Evolutionary conservation across 2,797 vertebrate genomes (phyloP).

Genomic region (Aphelocoma californica): DNA sequence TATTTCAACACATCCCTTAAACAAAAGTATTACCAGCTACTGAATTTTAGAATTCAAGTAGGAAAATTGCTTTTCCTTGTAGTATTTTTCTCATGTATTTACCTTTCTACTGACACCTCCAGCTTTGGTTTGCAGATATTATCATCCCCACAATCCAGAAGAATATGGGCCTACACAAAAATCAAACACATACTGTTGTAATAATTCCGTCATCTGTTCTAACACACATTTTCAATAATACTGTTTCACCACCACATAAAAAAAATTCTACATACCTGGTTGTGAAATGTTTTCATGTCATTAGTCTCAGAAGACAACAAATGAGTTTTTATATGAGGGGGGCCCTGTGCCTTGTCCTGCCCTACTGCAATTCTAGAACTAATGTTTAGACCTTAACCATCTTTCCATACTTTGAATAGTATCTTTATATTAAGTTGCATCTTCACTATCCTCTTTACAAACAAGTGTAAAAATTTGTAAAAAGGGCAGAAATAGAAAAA

Average conservation of each 20-base stretch:
- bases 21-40: background rate
- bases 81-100: background rate
- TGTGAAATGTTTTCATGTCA: background rate
- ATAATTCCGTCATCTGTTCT: background rate
- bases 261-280: background rate
- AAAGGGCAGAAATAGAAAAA: background rate
- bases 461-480: background rate
- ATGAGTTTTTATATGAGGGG: background rate
- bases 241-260: background rate
- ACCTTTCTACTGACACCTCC: slow-evolving; percentile 86
- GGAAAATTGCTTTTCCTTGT: background rate
- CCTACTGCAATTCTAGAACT: background rate
- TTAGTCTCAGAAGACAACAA: background rate
- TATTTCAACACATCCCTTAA: background rate
- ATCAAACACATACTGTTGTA: background rate
- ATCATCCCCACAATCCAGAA: slow-evolving; percentile 93
- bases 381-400: background rate
- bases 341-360: background rate
- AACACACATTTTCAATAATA: background rate
- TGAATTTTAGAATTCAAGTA: background rate
- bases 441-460: background rate
- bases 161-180: slow-evolving; percentile 86
- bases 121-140: slow-evolving; percentile 94
- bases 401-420: background rate
- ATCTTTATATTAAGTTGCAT: background rate